A percentile compares a stretch with the other conserved stretches of the same genome.
These are phyloP conservation scores for Rhingia rostrata DNA, from an alignment of 2,888 invertebrate genomes.

Conservation along the genomic window DNA sequence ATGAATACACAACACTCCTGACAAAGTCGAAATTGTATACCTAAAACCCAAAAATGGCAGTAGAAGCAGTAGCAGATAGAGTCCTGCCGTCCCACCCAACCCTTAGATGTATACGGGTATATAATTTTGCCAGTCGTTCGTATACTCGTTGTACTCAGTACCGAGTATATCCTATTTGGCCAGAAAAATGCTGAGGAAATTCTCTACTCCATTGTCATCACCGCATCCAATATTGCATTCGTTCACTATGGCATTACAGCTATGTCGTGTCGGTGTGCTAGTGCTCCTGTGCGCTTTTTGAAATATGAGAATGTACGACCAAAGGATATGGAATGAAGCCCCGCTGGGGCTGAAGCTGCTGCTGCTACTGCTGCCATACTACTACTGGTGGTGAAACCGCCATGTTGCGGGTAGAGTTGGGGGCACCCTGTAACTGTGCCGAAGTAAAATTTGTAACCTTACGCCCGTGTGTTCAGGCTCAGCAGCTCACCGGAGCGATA, in stretches of 20 bases:
- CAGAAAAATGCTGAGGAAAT: slow-evolving; percentile 58
- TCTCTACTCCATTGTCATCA: slow-evolving; percentile 61
- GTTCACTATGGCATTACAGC: slow-evolving; percentile 31
- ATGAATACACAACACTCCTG: slow-evolving; percentile 58
- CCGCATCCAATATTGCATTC: slow-evolving; percentile 65
- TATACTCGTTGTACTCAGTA: neutral
- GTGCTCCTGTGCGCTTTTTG: slow-evolving; percentile 37
- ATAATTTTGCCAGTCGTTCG: slow-evolving; percentile 31
- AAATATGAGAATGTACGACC: slow-evolving; percentile 59
- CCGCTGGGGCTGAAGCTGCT: slow-evolving; percentile 29
- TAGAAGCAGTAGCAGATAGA: too few relatives aligned
- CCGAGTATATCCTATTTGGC: slow-evolving; percentile 19
- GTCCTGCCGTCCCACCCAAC: neutral
- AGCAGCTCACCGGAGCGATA: slow-evolving; percentile 24
- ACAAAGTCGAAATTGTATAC: slow-evolving; percentile 39
- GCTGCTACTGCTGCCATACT: slow-evolving; percentile 7
- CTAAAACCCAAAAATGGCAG: slow-evolving; percentile 43
- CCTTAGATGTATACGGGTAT: slow-evolving; percentile 16
- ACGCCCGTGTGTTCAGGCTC: slow-evolving; percentile 28
- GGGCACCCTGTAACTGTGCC: slow-evolving; percentile 14
- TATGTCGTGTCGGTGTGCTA: slow-evolving; percentile 1
- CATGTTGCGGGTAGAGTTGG: slow-evolving; percentile 5
- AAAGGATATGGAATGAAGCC: slow-evolving; percentile 51
- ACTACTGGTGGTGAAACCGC: slow-evolving; percentile 18
- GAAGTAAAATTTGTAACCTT: slow-evolving; percentile 60